A percentile compares a stretch with the other conserved stretches of the same genome.
phyloP scores from a whole-genome alignment of 2,888 invertebrate genomes.

The Catocala nupta region DNA sequence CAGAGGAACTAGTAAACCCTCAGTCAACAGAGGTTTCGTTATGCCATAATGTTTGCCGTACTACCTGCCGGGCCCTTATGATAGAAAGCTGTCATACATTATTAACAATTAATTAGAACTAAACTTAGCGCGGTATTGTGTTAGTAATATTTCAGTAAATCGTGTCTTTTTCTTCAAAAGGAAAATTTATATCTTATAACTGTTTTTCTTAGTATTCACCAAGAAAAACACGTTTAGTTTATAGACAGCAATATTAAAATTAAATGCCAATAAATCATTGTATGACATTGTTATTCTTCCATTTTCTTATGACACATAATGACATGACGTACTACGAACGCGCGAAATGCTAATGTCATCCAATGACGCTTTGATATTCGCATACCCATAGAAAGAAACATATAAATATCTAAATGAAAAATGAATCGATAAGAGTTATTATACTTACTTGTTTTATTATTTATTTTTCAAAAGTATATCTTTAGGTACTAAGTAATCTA shows the following conservation, averaged over 20 bases:
- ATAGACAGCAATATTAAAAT: conserved; percentile 8
- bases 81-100: no score
- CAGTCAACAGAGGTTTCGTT: no score
- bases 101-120: no score
- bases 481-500: no score
- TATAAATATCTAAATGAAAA: neutral
- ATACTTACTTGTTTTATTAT: no score
- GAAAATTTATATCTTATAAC: neutral
- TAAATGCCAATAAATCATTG: conserved; percentile 5
- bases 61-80: no score
- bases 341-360: conserved; percentile 1
- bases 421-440: neutral
- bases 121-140: conserved; percentile 10
- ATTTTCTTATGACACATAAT: conserved; percentile 3
- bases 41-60: no score
- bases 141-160: neutral
- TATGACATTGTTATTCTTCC: neutral
- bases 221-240: conserved; percentile 8
- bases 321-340: neutral
- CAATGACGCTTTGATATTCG: neutral
- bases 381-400: neutral
- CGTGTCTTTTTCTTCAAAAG: conserved; percentile 2
- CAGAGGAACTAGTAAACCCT: no score
- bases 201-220: conserved; percentile 11
- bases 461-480: no score